Base-by-base conservation (phyloP, 2,888 invertebrate species). In the Plagodis pulveraria region DNA sequence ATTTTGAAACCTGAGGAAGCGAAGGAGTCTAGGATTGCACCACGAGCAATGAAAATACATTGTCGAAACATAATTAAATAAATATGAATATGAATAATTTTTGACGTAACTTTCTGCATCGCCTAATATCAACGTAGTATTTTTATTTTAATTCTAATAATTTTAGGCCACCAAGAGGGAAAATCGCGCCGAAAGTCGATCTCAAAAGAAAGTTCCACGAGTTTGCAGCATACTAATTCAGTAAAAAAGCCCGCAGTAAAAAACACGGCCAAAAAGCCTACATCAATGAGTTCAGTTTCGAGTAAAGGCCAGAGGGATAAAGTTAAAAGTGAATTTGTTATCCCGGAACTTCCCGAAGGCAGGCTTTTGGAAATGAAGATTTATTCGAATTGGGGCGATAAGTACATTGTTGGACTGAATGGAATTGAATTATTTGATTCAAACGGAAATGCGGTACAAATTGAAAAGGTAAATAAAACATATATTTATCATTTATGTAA, bases 321-420 rank as follows among this genome's bases (percentile, higher is more conserved):
- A 67, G 58, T 63, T 6, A 86, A 81, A 61, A 82, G 71, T 56
- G 94, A 94, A 71, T 96, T 97, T 80, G 90, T 96, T 43, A 96
- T 97, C 63, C 97, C 97, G 0, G 96, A 96, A 82, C 86, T 96
- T 68, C 97, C 97, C 0, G 86, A 85, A 63, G 97, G 97, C n/a
- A 87, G 93, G 71, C 83, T 93, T 55, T 77, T 97, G 72, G 93
- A 94, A 65, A 87, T 97, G 54, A 95, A 95, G 79, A 96, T 97
- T 66, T 86, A 94, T 57, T 94, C 93, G 12, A 96, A 96, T 36
- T 97, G 97, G 97, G 97, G 97, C 7, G 97, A 97, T 78, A 94
- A 94, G 69, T 95, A 96, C 83, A 95, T 96, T 71, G 95, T 97
- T 10, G 97, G 97, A 0, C 82, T 97, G 55, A 97, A 96, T 77